Percentiles rank a stretch among this genome's conserved stretches.
Conservation (phyloP, 2,888 invertebrate genomes). For the Eupithecia insigniata region DNA sequence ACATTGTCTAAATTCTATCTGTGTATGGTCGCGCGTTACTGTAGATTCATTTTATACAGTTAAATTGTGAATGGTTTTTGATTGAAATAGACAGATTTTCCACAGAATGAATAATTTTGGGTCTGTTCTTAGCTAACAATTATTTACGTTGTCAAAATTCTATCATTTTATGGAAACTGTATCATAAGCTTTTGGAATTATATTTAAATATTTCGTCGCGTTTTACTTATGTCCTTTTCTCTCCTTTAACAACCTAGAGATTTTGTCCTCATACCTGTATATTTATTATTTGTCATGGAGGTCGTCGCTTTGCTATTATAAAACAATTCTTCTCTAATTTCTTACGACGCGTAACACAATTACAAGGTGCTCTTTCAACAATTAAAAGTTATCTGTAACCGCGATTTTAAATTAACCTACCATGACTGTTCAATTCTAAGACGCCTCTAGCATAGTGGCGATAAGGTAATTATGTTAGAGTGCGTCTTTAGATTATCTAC, state of each 20-base stretch:
- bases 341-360: not conserved
- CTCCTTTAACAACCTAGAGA: not conserved
- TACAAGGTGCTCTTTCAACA: not conserved
- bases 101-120: not conserved
- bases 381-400: not conserved
- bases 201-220: not conserved
- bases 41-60: not conserved
- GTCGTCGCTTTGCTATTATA: not conserved
- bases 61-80: not conserved
- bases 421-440: not conserved
- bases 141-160: not conserved
- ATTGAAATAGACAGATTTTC: too few species aligned
- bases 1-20: too few species aligned
- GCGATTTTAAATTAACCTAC: not conserved
- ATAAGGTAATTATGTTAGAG: not conserved
- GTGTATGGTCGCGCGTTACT: too few species aligned
- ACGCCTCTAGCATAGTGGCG: not conserved
- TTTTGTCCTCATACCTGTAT: not conserved
- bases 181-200: not conserved
- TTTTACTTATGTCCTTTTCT: not conserved
- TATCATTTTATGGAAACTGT: not conserved
- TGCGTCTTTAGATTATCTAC: too few species aligned
- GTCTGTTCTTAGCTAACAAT: not conserved
- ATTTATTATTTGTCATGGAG: not conserved
- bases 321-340: not conserved